Conservation (phyloP, 1,140 invertebrate species). For the Phenacoccus solenopsis region DNA sequence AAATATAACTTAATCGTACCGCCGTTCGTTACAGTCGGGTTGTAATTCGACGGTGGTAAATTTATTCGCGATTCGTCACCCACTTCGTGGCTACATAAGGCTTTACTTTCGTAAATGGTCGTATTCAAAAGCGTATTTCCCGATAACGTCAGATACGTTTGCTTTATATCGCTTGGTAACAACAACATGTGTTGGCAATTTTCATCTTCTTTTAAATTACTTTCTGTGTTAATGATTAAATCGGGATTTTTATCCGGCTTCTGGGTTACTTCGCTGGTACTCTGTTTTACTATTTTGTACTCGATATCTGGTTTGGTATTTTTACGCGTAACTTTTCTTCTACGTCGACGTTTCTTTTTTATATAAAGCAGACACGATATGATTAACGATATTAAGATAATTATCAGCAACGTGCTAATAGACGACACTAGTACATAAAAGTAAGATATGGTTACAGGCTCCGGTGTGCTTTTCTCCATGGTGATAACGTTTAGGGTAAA, state of each 20-base stretch:
- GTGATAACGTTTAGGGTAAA: not conserved
- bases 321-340: not conserved
- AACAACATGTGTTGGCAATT: not conserved
- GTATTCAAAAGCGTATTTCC: slow-evolving; percentile 5
- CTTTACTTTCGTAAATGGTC: slow-evolving; percentile 11
- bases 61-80: not conserved
- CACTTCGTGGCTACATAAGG: not conserved
- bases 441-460: not conserved
- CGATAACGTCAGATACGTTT: not conserved
- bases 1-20: not conserved
- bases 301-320: not conserved
- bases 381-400: not conserved
- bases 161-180: not conserved
- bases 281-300: not conserved
- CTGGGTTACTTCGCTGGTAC: not conserved
- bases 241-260: slow-evolving; percentile 4
- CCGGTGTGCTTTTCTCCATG: not conserved
- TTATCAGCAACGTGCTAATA: not conserved
- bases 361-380: not conserved
- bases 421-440: not conserved
- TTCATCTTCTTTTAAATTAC: not conserved
- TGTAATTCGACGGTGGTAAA: not conserved
- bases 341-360: not conserved
- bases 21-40: not conserved
- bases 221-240: not conserved